Conservation (phyloP, 1,140 invertebrate species). For the Palaemon carinicauda region DNA sequence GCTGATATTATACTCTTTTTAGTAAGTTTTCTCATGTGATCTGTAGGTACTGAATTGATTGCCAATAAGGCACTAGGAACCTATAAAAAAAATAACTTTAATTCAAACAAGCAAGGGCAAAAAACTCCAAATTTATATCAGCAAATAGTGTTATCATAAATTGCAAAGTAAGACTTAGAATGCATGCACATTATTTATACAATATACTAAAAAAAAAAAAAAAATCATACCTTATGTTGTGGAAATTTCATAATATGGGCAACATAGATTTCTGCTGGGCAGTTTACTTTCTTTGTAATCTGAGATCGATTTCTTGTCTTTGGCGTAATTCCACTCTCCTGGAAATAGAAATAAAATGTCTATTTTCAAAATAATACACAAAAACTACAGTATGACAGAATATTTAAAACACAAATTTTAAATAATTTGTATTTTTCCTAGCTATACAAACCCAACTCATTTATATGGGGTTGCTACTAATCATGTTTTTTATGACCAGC, state of each 20-base stretch:
- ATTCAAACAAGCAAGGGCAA: too few species aligned
- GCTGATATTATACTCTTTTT: slow-evolving; percentile 46
- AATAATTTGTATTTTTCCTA: too few species aligned
- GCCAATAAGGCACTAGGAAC: slow-evolving; percentile 34
- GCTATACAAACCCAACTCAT: too few species aligned
- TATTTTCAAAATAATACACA: neutral
- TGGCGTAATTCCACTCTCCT: slow-evolving; percentile 50
- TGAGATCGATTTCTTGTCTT: slow-evolving; percentile 46
- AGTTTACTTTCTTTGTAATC: slow-evolving; percentile 56
- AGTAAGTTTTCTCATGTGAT: slow-evolving; percentile 49
- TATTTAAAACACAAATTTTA: too few species aligned
- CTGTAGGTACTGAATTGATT: slow-evolving; percentile 47
- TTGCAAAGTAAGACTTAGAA: neutral
- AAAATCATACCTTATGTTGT: slow-evolving; percentile 36
- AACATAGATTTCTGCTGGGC: slow-evolving; percentile 54
- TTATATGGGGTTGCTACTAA: too few species aligned
- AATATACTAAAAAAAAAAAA: neutral
- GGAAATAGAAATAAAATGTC: neutral
- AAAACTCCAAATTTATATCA: neutral
- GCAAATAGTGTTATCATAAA: neutral
- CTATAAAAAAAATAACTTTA: neutral
- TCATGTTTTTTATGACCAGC: too few species aligned
- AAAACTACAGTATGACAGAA: neutral
- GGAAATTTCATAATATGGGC: slow-evolving; percentile 57
- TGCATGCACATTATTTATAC: neutral